A percentile compares a stretch with the other conserved stretches of the same genome.
phyloP scores from a whole-genome alignment of 2,888 invertebrate species.

The Oxycera nigricornis region DNA sequence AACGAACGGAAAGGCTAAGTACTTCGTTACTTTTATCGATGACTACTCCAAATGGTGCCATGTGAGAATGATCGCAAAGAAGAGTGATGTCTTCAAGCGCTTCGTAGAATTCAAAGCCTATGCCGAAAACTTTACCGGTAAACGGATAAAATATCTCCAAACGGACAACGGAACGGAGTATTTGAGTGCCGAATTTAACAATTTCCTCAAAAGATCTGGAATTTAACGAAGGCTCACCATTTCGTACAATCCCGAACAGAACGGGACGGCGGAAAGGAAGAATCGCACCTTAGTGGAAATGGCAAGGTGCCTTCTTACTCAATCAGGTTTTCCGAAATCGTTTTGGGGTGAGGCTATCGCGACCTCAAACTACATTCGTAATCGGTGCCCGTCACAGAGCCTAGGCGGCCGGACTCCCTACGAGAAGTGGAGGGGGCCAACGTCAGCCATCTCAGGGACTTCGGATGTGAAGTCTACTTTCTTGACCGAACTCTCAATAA shows the following conservation, averaged over 20 bases:
- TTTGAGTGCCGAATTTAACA: not conserved
- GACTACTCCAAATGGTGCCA: not conserved
- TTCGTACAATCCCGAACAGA: conserved; percentile 48
- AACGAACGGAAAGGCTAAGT: not conserved
- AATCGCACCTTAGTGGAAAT: conserved; percentile 49
- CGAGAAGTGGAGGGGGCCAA: conserved; percentile 8
- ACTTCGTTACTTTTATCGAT: conserved; percentile 24
- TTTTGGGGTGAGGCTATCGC: conserved; percentile 38
- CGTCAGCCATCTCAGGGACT: not conserved
- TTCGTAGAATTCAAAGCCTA: conserved; percentile 5
- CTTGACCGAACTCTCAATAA: conserved; percentile 12
- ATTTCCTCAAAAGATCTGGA: conserved; percentile 26
- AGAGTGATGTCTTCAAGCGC: not conserved
- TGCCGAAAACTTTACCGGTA: conserved; percentile 43
- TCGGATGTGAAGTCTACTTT: not conserved
- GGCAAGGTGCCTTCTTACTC: conserved; percentile 47
- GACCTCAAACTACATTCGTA: conserved; percentile 48
- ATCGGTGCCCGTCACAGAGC: conserved; percentile 39
- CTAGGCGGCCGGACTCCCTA: too few species aligned
- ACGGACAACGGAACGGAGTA: conserved; percentile 30
- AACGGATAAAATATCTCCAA: not conserved
- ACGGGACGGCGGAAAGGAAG: conserved; percentile 48
- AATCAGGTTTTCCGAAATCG: conserved; percentile 7
- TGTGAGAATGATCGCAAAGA: conserved; percentile 14
- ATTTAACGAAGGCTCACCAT: conserved; percentile 47